Percentiles rank a stretch among this genome's conserved stretches.
Evolutionary conservation across 2,888 invertebrate species (phyloP).

Genomic region (Drosophila gaucha): DNA sequence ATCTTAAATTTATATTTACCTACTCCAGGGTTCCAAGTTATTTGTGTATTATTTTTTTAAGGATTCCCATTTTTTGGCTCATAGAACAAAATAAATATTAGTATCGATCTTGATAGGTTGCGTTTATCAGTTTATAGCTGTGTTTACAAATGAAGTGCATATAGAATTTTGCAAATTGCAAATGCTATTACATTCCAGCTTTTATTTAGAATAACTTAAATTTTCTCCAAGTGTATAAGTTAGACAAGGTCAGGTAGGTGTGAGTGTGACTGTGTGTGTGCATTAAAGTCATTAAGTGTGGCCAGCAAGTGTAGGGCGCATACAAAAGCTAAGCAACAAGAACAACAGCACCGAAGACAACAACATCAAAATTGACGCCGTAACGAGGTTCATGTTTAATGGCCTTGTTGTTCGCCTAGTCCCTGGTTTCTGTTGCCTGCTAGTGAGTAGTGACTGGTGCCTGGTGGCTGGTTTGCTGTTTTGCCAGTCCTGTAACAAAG

Average conservation of each 20-base stretch:
- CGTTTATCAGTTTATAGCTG: too few species aligned
- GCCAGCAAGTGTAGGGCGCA: conserved; percentile 70
- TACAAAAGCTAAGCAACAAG: conserved; percentile 58
- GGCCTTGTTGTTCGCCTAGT: conserved; percentile 65
- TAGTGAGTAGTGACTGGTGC: neutral
- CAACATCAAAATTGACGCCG: conserved; percentile 54
- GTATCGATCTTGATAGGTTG: too few species aligned
- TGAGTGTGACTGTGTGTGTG: conserved; percentile 40
- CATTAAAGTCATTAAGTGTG: conserved; percentile 77
- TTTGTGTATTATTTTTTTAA: too few species aligned
- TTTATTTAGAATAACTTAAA: too few species aligned
- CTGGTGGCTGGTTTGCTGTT: conserved; percentile 19
- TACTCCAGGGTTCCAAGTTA: too few species aligned
- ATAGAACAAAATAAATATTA: too few species aligned
- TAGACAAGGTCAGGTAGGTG: conserved; percentile 44
- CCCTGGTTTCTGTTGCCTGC: conserved; percentile 3
- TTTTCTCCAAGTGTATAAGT: neutral
- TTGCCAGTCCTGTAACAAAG: conserved; percentile 47
- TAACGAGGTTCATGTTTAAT: conserved; percentile 82
- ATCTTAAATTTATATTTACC: too few species aligned
- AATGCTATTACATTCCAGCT: too few species aligned
- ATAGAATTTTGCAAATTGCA: too few species aligned
- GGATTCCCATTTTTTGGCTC: too few species aligned
- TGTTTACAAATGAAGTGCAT: too few species aligned
- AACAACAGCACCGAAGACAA: conserved; percentile 28